Percentiles rank a stretch among this genome's conserved stretches.
These are phyloP conservation scores for Sericinus montela DNA, from an alignment of 2,888 invertebrate species.

Conservation along the genomic window DNA sequence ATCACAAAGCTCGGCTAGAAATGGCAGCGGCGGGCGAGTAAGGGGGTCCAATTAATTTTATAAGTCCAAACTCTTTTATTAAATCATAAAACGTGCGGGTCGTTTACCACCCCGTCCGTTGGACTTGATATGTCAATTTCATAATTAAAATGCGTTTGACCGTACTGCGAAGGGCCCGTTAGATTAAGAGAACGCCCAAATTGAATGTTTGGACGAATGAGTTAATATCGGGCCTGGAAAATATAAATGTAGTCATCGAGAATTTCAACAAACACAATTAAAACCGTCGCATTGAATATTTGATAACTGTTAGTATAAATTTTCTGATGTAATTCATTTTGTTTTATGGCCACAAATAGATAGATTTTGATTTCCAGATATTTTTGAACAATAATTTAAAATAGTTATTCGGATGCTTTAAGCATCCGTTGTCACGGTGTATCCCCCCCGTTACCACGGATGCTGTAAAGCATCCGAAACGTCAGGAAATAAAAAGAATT, in stretches of 20 bases:
- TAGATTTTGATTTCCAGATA: too few species aligned
- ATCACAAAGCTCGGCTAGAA: slow-evolving; percentile 55
- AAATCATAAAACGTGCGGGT: slow-evolving; percentile 65
- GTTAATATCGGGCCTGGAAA: slow-evolving; percentile 46
- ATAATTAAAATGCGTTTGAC: slow-evolving; percentile 78
- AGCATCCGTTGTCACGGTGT: too few species aligned
- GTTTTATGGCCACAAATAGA: too few species aligned
- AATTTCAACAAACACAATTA: slow-evolving; percentile 59
- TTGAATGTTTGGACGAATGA: slow-evolving; percentile 54
- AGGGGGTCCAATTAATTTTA: slow-evolving; percentile 60
- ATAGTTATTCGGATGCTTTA: too few species aligned
- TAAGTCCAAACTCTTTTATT: slow-evolving; percentile 73
- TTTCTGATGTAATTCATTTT: not conserved
- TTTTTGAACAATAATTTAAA: too few species aligned
- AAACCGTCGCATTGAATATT: slow-evolving; percentile 58
- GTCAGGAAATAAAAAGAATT: too few species aligned
- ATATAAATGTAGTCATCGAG: slow-evolving; percentile 62
- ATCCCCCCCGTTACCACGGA: too few species aligned
- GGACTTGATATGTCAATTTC: slow-evolving; percentile 73
- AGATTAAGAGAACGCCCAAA: slow-evolving; percentile 63
- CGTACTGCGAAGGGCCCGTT: slow-evolving; percentile 52
- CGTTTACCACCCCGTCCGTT: slow-evolving; percentile 31
- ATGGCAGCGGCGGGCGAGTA: slow-evolving; percentile 41
- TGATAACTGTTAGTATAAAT: slow-evolving; percentile 30
- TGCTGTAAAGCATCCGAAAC: too few species aligned